Evolutionary conservation across 2,113 vertebrate genomes (phyloP).

Genomic region (Tor tambroides): DNA sequence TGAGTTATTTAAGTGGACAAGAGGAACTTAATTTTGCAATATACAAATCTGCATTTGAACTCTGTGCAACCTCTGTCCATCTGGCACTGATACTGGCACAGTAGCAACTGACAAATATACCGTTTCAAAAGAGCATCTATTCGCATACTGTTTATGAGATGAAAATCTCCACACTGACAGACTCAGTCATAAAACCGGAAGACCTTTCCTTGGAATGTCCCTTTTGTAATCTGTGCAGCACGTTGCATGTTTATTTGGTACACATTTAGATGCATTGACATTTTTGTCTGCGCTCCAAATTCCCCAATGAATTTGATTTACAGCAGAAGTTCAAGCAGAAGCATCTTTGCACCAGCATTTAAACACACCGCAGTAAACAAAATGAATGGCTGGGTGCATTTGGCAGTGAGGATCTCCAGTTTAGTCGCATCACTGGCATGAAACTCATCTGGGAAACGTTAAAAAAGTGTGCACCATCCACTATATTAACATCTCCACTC

Average conservation of each 20-base stretch:
- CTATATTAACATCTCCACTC: not conserved
- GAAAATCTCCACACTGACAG: conserved; percentile 2
- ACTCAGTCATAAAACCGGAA: not conserved
- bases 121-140: not conserved
- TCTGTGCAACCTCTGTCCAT: not conserved
- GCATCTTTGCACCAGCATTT: conserved; percentile 44
- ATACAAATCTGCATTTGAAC: conserved; percentile 2
- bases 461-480: not conserved
- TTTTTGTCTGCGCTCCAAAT: conserved; percentile 19
- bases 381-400: conserved; percentile 47
- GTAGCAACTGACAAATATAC: not conserved
- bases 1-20: not conserved
- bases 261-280: not conserved
- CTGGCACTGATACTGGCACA: conserved; percentile 6
- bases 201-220: not conserved
- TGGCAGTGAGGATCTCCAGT: not conserved
- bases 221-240: conserved; percentile 18
- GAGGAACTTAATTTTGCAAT: not conserved
- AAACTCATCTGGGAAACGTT: not conserved
- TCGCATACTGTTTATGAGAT: conserved; percentile 2
- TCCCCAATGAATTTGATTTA: conserved; percentile 60
- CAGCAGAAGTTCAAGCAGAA: conserved; percentile 26
- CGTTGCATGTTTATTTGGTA: not conserved
- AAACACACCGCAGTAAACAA: conserved; percentile 51
- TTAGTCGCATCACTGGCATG: not conserved